A percentile compares a stretch with the other conserved stretches of the same genome.
Conservation (phyloP, 2,113 vertebrate species). For the Hippocampus guttulatus region DNA sequence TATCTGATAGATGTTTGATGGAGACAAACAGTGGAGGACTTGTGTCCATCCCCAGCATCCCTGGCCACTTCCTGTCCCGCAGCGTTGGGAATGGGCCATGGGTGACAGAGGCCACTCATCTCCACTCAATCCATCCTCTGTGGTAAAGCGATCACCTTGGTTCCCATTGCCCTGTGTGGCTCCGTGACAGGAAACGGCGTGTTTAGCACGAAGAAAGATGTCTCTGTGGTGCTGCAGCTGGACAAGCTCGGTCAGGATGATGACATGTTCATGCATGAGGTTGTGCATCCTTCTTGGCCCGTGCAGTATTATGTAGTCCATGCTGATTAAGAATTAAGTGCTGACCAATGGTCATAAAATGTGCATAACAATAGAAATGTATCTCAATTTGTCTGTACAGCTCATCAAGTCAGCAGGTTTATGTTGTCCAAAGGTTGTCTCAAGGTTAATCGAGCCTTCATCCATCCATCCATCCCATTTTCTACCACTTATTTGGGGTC, state of each 20-base stretch:
- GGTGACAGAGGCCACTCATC: slow-evolving; percentile 67
- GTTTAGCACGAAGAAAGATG: slow-evolving; percentile 56
- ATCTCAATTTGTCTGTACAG: background rate
- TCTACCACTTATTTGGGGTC: no score
- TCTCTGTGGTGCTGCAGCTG: slow-evolving; percentile 63
- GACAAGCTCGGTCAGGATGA: slow-evolving; percentile 37
- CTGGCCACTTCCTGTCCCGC: slow-evolving; percentile 67
- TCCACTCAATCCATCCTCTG: slow-evolving; percentile 63
- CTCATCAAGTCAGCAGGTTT: background rate
- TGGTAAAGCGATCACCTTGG: slow-evolving; percentile 40
- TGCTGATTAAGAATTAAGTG: background rate
- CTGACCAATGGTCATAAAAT: background rate
- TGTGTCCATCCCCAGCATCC: slow-evolving; percentile 62
- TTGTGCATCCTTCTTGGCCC: background rate
- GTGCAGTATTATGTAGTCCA: background rate
- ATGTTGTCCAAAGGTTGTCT: background rate
- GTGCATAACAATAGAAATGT: background rate
- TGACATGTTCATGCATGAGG: slow-evolving; percentile 17
- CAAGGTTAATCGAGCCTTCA: no score
- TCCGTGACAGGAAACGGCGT: slow-evolving; percentile 57
- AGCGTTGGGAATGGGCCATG: slow-evolving; percentile 58
- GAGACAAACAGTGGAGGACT: slow-evolving; percentile 65
- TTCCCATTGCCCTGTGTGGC: slow-evolving; percentile 35
- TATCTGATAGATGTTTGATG: slow-evolving; percentile 59
- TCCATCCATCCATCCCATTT: no score